Evolutionary conservation across 2,888 invertebrate species (phyloP), one percentile per base, ranked within the genome.

Genomic region (Onthophagus sagittarius): DNA sequence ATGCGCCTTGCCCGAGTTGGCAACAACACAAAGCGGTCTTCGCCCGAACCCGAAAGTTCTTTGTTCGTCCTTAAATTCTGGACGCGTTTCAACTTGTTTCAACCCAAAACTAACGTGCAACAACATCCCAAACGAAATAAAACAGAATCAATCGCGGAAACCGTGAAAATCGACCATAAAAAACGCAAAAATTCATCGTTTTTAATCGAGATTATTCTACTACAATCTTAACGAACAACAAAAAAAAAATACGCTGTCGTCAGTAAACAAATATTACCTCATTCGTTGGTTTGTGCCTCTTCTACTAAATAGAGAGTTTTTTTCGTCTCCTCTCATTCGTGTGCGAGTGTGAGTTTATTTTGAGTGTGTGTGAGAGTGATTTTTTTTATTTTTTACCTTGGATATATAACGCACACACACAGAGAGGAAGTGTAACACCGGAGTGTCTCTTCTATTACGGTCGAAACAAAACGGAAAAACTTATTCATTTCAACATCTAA

Each of bases 361-460:
- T 23, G 72, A 71, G 74, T 76, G 75, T 39, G 71, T 75, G 69
- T 75, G 75, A 76, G 76, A 76, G 76, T 74, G 69, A 76, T 75
- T 76, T 75, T 76, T 75, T 77, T 75, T 77, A 76, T 74, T 76
- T 76, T 75, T 75, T 74, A 72, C 71, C 72, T 74, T 74, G 72
- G 71, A 23, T 23, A 23, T 23, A 23, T 2, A 23, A 23, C 23
- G 3, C 23, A 23, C 23, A 23, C 23, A 23, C 23, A 23, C 23
- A 23, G 2, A 23, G 23, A 23, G 23, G 23, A 23, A 23, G 63
- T 15, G 63, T 15, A 15, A 63, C 15, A 63, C 7, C 5, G 15
- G 13, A 14, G 63, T 63, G 13, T 63, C 15, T 63, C 15, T 63
- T 63, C 14, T 62, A 62, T 2, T n/a, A 13, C 15, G 15, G 15